A percentile compares a stretch with the other conserved stretches of the same genome.
Evolutionary conservation across 2,113 vertebrate genomes (phyloP).

Genomic region (Hyperopisus bebe): DNA sequence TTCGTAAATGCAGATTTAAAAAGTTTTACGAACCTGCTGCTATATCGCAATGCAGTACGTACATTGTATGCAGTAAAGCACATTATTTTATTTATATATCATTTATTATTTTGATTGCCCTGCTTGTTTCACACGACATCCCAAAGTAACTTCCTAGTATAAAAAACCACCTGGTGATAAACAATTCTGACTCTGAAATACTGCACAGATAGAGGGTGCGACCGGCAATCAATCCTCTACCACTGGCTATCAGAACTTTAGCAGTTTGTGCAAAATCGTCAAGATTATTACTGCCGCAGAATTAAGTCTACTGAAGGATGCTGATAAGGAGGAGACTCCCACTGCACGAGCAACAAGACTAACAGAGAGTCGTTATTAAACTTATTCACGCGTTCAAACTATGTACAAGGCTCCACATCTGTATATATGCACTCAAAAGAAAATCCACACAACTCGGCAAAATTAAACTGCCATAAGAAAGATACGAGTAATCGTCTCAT

Average conservation of each 20-base stretch:
- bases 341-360: neutral
- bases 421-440: neutral
- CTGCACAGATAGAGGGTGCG: neutral
- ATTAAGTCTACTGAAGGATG: neutral
- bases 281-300: neutral
- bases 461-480: neutral
- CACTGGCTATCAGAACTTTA: neutral
- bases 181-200: neutral
- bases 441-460: neutral
- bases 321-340: neutral
- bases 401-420: neutral
- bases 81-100: neutral
- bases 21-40: neutral
- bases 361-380: neutral
- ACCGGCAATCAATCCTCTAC: neutral
- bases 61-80: neutral
- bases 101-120: neutral
- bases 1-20: neutral
- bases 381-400: neutral
- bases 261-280: neutral
- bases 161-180: neutral
- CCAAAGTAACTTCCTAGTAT: neutral
- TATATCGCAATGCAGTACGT: neutral
- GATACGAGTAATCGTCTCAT: neutral
- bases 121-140: neutral